Base-by-base conservation (phyloP, 2,888 invertebrate species). In the Drosophila stalkeri region DNA sequence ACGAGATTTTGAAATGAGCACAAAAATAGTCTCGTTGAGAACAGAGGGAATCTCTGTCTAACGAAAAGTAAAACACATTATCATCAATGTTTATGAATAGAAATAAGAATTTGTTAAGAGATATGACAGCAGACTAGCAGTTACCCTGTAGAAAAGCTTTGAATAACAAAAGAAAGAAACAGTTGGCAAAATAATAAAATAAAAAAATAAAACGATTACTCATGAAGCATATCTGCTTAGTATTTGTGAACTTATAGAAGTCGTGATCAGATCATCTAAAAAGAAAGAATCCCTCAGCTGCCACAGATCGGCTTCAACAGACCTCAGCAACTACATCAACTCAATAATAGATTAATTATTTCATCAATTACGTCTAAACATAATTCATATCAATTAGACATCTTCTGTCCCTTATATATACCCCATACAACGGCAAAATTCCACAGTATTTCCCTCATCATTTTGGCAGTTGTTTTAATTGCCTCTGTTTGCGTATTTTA, bases 1-100 rank as follows among this genome's bases (percentile, higher is more conserved):
- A 65, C 72, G 27, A 62, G 52, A 67, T n/a, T 35, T 55, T 11
- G 31, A 23, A 37, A n/a, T 20, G 16, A 31, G 3, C 33, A 64
- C 37, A 27, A 59, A 27, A 23, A 37, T 55, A 27, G 37, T 63
- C 44, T 9, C 37, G 18, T 11, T 39, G 23, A 46, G 37, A 57
- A 27, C 23, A n/a, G 18, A 14, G 14, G 7, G 12, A 7, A 51
- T 35, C 37, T 54, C 3, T 37, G 52, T 37, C 37, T 23, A 16
- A 16, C 35, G 8, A 5, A 37, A 23, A 37, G 9, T 35, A 54
- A 11, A 37, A 16, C 16, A 54, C 20, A 52, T 35, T 33, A 35
- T 52, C 35, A 35, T 23, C 52, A 5, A 37, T 52, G 14, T 39
- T 49, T 16, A 47, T 31, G n/a, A 33, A 47, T 33, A 47, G 14